These are phyloP conservation scores for Neoscelio sp. DNA, from an alignment of 2,888 invertebrate genomes.

Conservation along the genomic window DNA sequence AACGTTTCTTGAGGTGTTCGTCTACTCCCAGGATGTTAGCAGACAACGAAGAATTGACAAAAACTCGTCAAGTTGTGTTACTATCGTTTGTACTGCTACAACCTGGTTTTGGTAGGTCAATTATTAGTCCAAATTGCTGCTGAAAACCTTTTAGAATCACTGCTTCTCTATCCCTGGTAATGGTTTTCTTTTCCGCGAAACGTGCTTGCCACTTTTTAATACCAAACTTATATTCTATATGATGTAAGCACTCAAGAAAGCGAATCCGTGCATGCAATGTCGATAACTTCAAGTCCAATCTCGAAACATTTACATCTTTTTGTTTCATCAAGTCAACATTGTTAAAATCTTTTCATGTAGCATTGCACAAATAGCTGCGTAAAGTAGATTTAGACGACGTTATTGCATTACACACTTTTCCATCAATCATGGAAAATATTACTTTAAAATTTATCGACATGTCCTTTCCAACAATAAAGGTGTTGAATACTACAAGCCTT, in stretches of 20 bases:
- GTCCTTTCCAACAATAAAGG: slow-evolving; percentile 21
- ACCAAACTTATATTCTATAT: not conserved
- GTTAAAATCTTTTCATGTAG: slow-evolving; percentile 5
- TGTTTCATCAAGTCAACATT: not conserved
- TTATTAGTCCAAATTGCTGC: slow-evolving; percentile 19
- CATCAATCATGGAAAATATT: not conserved
- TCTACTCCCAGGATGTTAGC: slow-evolving; percentile 27
- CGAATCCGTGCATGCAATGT: not conserved
- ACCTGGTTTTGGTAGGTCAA: slow-evolving; percentile 46
- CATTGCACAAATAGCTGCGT: slow-evolving; percentile 34
- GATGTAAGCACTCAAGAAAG: not conserved
- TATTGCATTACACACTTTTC: slow-evolving; percentile 51
- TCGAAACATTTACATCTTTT: not conserved
- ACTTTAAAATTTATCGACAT: slow-evolving; percentile 52
- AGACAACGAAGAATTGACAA: slow-evolving; percentile 29
- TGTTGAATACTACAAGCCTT: no score
- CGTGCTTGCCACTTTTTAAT: slow-evolving; percentile 16
- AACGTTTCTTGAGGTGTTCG: slow-evolving; percentile 29
- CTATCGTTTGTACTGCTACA: slow-evolving; percentile 43
- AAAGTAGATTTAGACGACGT: slow-evolving; percentile 3
- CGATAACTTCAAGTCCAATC: not conserved
- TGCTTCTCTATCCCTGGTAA: not conserved
- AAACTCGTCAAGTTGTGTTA: slow-evolving; percentile 55
- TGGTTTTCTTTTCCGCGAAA: slow-evolving; percentile 4
- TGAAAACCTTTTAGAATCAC: slow-evolving; percentile 19